Evolutionary conservation across 1,140 invertebrate genomes (phyloP).

Genomic region (Drosophila watanabei): DNA sequence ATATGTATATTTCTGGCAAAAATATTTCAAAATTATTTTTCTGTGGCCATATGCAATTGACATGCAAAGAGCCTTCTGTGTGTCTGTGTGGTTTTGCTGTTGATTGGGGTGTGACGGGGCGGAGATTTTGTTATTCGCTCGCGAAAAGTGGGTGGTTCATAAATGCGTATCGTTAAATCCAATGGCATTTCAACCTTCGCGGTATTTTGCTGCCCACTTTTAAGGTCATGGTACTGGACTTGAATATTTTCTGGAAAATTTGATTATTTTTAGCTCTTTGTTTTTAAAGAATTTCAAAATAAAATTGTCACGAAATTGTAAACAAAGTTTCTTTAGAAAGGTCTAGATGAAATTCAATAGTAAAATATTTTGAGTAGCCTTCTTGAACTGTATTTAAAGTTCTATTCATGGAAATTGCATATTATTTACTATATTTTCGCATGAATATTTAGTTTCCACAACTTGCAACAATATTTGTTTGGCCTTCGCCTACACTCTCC

Average conservation of each 20-base stretch:
- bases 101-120: slow-evolving; percentile 2
- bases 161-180: slow-evolving; percentile 17
- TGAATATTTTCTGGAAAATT: not conserved
- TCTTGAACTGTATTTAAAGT: not conserved
- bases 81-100: not conserved
- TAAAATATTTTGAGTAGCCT: not conserved
- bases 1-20: slow-evolving; percentile 4
- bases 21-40: slow-evolving; percentile 14
- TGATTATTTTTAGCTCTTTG: not conserved
- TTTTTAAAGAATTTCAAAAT: not conserved
- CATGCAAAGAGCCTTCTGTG: slow-evolving; percentile 4
- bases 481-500: too few species aligned
- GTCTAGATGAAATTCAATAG: not conserved
- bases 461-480: not conserved
- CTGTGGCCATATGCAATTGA: slow-evolving; percentile 22
- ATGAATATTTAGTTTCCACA: not conserved
- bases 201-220: not conserved
- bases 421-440: not conserved
- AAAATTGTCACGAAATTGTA: not conserved
- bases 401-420: fast-evolving
- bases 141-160: not conserved
- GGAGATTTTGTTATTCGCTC: not conserved
- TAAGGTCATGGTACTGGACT: not conserved
- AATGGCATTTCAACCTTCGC: not conserved
- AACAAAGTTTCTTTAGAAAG: not conserved